Conservation (phyloP, 2,797 vertebrate species). For the Pangasius krempfi region DNA sequence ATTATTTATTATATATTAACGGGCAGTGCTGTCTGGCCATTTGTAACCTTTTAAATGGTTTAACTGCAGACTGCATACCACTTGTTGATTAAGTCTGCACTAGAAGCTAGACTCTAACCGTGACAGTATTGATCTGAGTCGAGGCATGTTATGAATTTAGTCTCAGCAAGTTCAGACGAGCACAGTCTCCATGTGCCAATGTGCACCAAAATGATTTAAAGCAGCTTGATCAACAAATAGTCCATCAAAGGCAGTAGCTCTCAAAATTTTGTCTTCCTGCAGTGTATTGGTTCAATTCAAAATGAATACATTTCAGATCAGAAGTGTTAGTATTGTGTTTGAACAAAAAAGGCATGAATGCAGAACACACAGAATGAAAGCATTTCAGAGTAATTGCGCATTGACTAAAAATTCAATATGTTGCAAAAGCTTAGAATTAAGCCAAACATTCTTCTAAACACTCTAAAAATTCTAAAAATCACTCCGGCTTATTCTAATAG, state of each 20-base stretch:
- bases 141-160: background rate
- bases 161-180: background rate
- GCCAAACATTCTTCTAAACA: background rate
- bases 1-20: conserved; percentile 4
- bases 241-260: background rate
- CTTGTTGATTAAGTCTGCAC: background rate
- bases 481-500: background rate
- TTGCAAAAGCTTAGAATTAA: background rate
- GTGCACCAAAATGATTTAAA: background rate
- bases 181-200: background rate
- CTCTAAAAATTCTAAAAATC: background rate
- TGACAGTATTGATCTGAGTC: conserved; percentile 6
- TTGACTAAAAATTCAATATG: conserved; percentile 18
- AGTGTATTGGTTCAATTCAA: background rate
- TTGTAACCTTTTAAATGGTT: background rate
- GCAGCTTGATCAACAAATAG: conserved; percentile 2
- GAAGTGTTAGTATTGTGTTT: conserved; percentile 21
- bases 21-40: background rate
- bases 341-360: conserved; percentile 19
- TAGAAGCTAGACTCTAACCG: background rate
- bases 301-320: conserved; percentile 4
- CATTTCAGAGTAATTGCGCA: conserved; percentile 29
- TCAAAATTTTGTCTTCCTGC: conserved; percentile 1
- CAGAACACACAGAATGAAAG: background rate
- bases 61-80: background rate